Evolutionary conservation across 2,797 vertebrate species (phyloP), one percentile per base, ranked within the genome.

Genomic region (Buceros bicornis): DNA sequence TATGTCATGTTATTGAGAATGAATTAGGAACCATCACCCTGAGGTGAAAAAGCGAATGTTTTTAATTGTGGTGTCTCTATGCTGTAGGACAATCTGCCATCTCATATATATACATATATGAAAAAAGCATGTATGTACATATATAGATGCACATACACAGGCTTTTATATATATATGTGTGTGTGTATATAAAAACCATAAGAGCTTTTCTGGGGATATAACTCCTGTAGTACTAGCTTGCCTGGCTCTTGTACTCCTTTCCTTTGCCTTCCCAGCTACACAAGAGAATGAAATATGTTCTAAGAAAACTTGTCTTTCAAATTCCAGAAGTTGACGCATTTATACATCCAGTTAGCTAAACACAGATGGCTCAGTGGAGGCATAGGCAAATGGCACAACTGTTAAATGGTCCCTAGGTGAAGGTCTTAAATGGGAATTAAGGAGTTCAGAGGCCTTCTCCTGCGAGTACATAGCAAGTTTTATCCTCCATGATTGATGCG

Each of bases 311-410:
- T 91, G 28, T 89, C 53, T 78, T 96, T 86, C 58, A 56, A 74
- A 90, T 89, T 96, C 76, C 82, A 83, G 53, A 71, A 78, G 15
- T 45, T 28, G 18, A 93, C 76, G 91, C 79, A 51, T 87, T 90
- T 93, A 28, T 87, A 91, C 93, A 76, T 84, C 58, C 90, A 79
- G 58, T 82, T 84, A 80, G 74, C 85, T 84, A 72, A 76, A 70
- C 94, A 56, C 62, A 88, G 61, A 61, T 74, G 77, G 77, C 56
- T 88, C 73, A 43, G 56, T 35, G 87, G 86, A 74, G 80, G 93
- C 65, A 82, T 5, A 78, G 90, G 90, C 87, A 93, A 97, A 88
- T 84, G 92, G 87, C 71, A 92, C 78, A 84, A 62, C 69, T 96
- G 62, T 80, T 74, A 83, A 83, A 60, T 83, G 61, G 82, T 85